These are phyloP conservation scores for Gnathonemus echidnorhynchus DNA, from an alignment of 2,113 vertebrate genomes.

Conservation along the genomic window DNA sequence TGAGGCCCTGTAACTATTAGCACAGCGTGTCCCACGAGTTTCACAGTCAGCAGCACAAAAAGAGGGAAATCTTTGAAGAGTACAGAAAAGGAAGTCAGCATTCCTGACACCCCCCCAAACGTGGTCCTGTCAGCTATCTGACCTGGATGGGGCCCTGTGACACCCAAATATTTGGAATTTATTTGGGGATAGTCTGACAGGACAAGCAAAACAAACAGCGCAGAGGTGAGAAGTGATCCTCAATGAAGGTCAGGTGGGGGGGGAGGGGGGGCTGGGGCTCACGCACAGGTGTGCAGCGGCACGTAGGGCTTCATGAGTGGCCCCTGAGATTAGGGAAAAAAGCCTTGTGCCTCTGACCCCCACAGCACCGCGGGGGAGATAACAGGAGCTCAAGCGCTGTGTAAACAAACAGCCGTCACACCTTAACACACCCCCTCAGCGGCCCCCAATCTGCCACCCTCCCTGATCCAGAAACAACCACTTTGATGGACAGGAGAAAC, in stretches of 20 bases:
- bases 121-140: constrained; percentile 25
- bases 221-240: constrained; percentile 62
- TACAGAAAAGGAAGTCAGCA: background rate
- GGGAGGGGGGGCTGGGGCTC: background rate
- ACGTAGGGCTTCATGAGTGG: background rate
- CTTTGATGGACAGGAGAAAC: constrained; percentile 34
- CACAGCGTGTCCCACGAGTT: background rate
- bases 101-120: constrained; percentile 28
- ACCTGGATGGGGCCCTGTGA: constrained; percentile 38
- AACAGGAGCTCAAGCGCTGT: constrained; percentile 50
- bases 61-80: constrained; percentile 31
- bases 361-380: constrained; percentile 48
- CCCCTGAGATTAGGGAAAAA: constrained; percentile 40
- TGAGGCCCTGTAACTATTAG: background rate
- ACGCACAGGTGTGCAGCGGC: constrained; percentile 4
- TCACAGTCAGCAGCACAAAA: constrained; percentile 26
- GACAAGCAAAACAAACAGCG: constrained; percentile 70
- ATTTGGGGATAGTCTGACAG: constrained; percentile 53
- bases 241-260: constrained; percentile 44
- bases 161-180: constrained; percentile 53
- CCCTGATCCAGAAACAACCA: constrained; percentile 13
- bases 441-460: background rate
- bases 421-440: constrained; percentile 22
- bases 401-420: constrained; percentile 54
- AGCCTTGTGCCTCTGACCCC: constrained; percentile 44